Conservation (phyloP, 2,113 vertebrate species). For the Lathamus discolor region DNA sequence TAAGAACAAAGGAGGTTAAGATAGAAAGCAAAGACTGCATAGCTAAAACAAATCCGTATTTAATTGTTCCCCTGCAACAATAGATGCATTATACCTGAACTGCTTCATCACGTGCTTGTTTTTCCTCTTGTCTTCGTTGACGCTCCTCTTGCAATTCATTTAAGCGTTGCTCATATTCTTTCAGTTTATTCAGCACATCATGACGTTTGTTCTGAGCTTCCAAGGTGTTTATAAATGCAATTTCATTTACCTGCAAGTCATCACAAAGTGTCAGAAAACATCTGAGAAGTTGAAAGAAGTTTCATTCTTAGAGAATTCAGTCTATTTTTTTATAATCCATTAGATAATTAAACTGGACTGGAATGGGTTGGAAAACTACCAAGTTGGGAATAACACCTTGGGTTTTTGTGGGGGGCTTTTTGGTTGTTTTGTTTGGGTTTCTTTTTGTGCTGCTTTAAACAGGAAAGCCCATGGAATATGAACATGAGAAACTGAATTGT, state of each 20-base stretch:
- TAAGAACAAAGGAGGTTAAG: background rate
- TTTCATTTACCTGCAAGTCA: constrained; percentile 91
- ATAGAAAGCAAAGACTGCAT: background rate
- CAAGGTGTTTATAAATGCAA: constrained; percentile 98
- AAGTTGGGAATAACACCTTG: background rate
- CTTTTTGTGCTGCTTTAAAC: background rate
- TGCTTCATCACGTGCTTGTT: constrained; percentile 96
- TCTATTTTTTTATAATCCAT: background rate
- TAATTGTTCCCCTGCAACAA: background rate
- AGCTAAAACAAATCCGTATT: accelerated
- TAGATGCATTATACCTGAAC: constrained; percentile 84
- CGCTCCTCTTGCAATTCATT: constrained; percentile 98
- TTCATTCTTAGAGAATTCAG: background rate
- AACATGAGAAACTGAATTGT: background rate
- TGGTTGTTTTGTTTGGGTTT: background rate
- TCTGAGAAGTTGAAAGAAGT: background rate
- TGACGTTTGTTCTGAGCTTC: constrained; percentile 98
- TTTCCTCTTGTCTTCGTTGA: constrained; percentile 94
- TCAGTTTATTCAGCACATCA: constrained; percentile 93
- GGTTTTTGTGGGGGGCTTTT: accelerated
- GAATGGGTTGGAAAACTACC: background rate
- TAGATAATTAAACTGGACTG: background rate
- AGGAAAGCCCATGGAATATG: background rate
- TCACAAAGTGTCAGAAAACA: background rate
- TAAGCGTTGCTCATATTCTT: constrained; percentile 94